These are phyloP conservation scores for Lophotriccus pileatus DNA, from an alignment of 2,797 vertebrate species.

Conservation along the genomic window DNA sequence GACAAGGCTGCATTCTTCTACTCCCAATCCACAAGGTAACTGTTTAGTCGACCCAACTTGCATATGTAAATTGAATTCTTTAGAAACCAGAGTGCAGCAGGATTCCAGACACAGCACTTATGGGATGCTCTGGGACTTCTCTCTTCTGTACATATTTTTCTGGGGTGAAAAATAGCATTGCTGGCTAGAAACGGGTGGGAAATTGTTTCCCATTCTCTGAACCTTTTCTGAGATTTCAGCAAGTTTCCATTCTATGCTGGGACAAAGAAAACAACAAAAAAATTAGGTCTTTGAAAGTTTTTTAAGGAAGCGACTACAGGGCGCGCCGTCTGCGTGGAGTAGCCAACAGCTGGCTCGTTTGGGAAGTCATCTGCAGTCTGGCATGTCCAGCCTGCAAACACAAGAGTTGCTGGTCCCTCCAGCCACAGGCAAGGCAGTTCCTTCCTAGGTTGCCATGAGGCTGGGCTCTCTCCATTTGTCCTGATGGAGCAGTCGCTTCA, in stretches of 20 bases:
- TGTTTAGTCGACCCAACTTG: constrained; percentile 55
- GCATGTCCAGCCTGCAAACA: not conserved
- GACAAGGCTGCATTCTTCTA: constrained; percentile 71
- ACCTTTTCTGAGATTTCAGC: constrained; percentile 50
- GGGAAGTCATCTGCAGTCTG: not conserved
- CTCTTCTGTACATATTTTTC: constrained; percentile 49
- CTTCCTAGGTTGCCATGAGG: not conserved
- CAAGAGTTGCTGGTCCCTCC: not conserved
- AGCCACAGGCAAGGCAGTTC: not conserved
- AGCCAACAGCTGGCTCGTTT: not conserved
- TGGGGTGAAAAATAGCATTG: constrained; percentile 37
- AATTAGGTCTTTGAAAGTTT: not conserved
- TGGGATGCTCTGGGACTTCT: constrained; percentile 37
- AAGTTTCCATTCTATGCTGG: constrained; percentile 48
- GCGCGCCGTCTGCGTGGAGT: not conserved
- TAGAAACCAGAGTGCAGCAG: constrained; percentile 48
- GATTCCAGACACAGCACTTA: constrained; percentile 44
- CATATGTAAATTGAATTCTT: constrained; percentile 66
- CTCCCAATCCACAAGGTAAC: constrained; percentile 60
- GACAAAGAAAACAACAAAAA: constrained; percentile 47
- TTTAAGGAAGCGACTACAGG: not conserved
- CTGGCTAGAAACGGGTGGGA: constrained; percentile 61
- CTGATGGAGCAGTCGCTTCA: not conserved
- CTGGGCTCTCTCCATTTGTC: not conserved
- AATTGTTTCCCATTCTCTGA: constrained; percentile 41